These are phyloP conservation scores for Iselma pallidipennis DNA, from an alignment of 2,888 invertebrate species.

Conservation along the genomic window DNA sequence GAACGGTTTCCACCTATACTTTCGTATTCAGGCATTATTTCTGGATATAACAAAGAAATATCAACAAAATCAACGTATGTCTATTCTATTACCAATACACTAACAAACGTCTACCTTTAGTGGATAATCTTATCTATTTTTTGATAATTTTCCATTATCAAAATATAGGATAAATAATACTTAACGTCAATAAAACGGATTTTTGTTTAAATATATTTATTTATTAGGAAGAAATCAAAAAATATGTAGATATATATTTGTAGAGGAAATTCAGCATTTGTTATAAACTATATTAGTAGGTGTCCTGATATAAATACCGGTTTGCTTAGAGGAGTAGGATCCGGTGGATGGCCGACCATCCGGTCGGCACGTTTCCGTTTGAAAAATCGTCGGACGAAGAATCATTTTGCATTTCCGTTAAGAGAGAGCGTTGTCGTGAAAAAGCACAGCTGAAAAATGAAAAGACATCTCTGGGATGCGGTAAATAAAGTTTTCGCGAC, in stretches of 20 bases:
- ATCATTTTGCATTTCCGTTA: constrained; percentile 14
- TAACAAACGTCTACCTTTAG: not conserved
- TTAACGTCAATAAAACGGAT: too few relatives aligned
- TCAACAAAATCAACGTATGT: not conserved
- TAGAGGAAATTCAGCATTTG: not conserved
- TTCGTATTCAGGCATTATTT: constrained; percentile 20
- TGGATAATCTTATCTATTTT: not conserved
- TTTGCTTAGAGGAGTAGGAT: not conserved
- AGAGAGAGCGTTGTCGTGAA: not conserved
- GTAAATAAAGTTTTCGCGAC: constrained; percentile 55
- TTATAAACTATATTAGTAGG: not conserved
- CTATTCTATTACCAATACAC: too few relatives aligned
- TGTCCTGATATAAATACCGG: not conserved
- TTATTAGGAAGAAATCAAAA: too few relatives aligned
- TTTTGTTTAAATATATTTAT: too few relatives aligned
- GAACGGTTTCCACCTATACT: not conserved
- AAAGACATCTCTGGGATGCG: constrained; percentile 45
- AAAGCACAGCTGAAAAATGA: constrained; percentile 34
- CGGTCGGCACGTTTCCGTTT: not conserved
- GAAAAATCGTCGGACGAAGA: not conserved
- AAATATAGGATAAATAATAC: too few relatives aligned
- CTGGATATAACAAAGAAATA: not conserved
- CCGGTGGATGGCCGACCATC: not conserved
- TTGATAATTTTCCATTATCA: constrained; percentile 4
- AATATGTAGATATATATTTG: not conserved